Evolutionary conservation across 2,113 vertebrate genomes (phyloP).

Genomic region (Crotalus helleri): DNA sequence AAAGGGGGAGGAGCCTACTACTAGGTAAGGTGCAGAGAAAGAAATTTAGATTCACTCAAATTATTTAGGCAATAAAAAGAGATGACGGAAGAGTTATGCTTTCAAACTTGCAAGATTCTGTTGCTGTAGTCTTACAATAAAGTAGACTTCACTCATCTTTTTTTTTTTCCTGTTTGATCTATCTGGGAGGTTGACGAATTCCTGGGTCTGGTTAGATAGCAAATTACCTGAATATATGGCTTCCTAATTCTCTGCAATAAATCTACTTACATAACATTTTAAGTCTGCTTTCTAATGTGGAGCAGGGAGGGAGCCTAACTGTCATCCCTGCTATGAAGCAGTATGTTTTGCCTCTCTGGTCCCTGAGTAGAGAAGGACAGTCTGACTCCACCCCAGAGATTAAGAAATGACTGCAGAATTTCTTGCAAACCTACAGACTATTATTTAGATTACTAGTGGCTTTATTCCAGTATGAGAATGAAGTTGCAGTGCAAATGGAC

Average conservation of each 20-base stretch:
- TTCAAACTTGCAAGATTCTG: not conserved
- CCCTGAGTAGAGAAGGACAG: not conserved
- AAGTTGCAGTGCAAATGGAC: not conserved
- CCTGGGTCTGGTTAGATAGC: not conserved
- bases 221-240: not conserved
- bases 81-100: not conserved
- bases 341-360: not conserved
- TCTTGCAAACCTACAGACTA: not conserved
- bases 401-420: not conserved
- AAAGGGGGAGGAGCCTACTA: not conserved
- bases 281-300: not conserved
- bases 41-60: not conserved
- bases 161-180: not conserved
- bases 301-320: not conserved
- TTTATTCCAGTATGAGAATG: not conserved
- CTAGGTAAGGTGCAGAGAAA: not conserved
- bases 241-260: not conserved
- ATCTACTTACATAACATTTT: not conserved
- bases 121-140: not conserved
- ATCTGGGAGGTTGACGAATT: not conserved
- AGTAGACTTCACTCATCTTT: not conserved
- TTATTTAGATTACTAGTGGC: not conserved
- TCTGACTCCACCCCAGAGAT: not conserved
- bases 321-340: not conserved
- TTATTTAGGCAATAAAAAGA: not conserved